Evolutionary conservation across 2,888 invertebrate species (phyloP), one percentile per base, ranked within the genome.

Genomic region (Parnassius orleans): DNA sequence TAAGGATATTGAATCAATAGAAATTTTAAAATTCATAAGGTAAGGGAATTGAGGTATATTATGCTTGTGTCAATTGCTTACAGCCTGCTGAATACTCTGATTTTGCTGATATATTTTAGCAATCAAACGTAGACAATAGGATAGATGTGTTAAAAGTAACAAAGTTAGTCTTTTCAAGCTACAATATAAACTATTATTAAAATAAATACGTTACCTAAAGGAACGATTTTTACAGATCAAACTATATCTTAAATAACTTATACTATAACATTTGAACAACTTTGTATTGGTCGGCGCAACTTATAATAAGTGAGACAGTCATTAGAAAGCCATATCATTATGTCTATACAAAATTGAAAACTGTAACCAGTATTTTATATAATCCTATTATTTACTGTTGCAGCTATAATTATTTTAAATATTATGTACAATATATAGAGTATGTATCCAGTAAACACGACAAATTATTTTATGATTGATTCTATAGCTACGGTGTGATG

Each of bases 231-330:
- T 69, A 70, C 54, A 72, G 66, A 75, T 64, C 66, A 75, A 73
- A 72, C 65, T 68, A 76, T 73, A 69, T 65, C 65, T 71, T 74
- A 71, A 65, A 69, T 74, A 71, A 70, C 65, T 69, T 72, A 75
- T 71, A 73, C 64, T 65, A 67, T 66, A 60, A 63, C 69, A 72
- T 71, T 72, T 69, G 72, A 73, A 72, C 73, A 72, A 72, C 72
- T 68, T 68, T 74, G 65, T 66, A 66, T 82, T 82, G 80, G 81
- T 81, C 80, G 69, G 76, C 78, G 81, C 83, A 85, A 84, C 75
- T 74, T 77, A 85, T 74, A 70, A 67, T 57, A 54, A 64, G 14
- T 48, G 65, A 66, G 56, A 62, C 53, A 63, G 46, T 63, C 65
- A 61, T 62, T 67, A 67, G 64, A 65, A 66, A 66, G 62, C 61